Evolutionary conservation across 2,888 invertebrate genomes (phyloP).

Genomic region (Ophioninae sp.): DNA sequence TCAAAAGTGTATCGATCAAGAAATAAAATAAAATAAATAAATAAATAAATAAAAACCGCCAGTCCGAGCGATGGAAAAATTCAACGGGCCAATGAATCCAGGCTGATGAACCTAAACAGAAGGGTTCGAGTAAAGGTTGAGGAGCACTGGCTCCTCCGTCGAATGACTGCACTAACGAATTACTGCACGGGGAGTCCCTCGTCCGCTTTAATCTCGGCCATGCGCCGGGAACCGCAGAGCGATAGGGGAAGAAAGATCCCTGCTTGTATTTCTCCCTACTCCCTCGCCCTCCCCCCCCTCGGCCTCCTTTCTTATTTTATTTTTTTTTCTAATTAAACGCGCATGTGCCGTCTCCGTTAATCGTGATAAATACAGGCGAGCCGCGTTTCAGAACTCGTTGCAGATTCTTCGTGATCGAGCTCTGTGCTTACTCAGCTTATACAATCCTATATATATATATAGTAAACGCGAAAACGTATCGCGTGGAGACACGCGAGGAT

Average conservation of each 20-base stretch:
- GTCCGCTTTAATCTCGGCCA: slow-evolving; percentile 3
- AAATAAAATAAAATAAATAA: too few relatives aligned
- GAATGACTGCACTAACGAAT: slow-evolving; percentile 24
- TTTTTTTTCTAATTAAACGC: slow-evolving; percentile 31
- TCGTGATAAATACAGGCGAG: slow-evolving; percentile 18
- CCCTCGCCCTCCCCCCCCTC: too few relatives aligned
- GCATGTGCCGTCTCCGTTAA: slow-evolving; percentile 5
- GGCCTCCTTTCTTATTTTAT: too few relatives aligned
- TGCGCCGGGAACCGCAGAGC: slow-evolving; percentile 9
- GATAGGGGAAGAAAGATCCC: too few relatives aligned
- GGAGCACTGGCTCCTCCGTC: slow-evolving; percentile 1
- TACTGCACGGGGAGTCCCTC: slow-evolving; percentile 1
- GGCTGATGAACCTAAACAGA: too few relatives aligned
- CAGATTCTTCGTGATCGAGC: slow-evolving; percentile 4
- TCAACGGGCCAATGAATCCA: too few relatives aligned
- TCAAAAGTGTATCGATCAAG: too few relatives aligned
- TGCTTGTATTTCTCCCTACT: background rate
- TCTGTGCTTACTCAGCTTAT: too few relatives aligned
- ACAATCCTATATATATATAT: too few relatives aligned
- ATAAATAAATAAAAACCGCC: too few relatives aligned
- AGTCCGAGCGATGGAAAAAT: too few relatives aligned
- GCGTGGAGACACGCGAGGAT: slow-evolving; percentile 51
- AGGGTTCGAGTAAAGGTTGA: background rate
- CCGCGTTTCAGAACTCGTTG: slow-evolving; percentile 26
- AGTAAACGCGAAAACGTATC: slow-evolving; percentile 35